These are phyloP conservation scores for Tetramorium alpestre DNA, from an alignment of 1,140 invertebrate genomes.

Conservation along the genomic window DNA sequence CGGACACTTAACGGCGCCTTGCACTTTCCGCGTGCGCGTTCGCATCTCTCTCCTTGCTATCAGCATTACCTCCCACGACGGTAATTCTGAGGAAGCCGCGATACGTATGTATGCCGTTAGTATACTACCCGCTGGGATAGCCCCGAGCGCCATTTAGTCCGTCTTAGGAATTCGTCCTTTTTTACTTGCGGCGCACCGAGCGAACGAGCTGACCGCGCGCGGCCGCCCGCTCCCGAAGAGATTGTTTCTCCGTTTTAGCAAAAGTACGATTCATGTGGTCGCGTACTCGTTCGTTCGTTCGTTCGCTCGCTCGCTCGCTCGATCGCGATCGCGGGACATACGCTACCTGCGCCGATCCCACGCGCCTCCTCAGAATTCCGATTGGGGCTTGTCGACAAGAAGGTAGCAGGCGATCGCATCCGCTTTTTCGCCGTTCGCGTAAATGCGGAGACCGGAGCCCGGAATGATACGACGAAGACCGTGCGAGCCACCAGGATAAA, in stretches of 20 bases:
- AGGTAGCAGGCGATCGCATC: constrained; percentile 33
- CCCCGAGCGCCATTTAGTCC: constrained; percentile 18
- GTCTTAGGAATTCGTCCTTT: constrained; percentile 27
- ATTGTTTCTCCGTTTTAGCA: constrained; percentile 48
- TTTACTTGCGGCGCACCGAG: not conserved
- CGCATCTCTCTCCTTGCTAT: not conserved
- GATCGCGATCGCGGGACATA: not conserved
- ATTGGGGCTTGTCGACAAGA: constrained; percentile 47
- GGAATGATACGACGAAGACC: constrained; percentile 16
- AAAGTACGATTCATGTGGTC: constrained; percentile 31
- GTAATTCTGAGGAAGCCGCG: constrained; percentile 14
- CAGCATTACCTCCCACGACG: constrained; percentile 28
- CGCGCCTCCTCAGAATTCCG: constrained; percentile 54
- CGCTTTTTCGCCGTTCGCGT: constrained; percentile 45
- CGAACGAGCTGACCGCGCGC: not conserved
- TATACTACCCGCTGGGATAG: constrained; percentile 9
- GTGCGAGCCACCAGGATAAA: not conserved
- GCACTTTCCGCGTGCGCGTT: not conserved
- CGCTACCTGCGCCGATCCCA: constrained; percentile 46
- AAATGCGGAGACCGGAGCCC: constrained; percentile 41
- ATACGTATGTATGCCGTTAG: constrained; percentile 29
- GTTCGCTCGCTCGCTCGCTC: not conserved
- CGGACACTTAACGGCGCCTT: not conserved
- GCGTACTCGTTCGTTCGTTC: not conserved
- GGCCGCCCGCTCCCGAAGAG: not conserved